These are phyloP conservation scores for Melanostoma scalare DNA, from an alignment of 2,888 invertebrate genomes.

Conservation along the genomic window DNA sequence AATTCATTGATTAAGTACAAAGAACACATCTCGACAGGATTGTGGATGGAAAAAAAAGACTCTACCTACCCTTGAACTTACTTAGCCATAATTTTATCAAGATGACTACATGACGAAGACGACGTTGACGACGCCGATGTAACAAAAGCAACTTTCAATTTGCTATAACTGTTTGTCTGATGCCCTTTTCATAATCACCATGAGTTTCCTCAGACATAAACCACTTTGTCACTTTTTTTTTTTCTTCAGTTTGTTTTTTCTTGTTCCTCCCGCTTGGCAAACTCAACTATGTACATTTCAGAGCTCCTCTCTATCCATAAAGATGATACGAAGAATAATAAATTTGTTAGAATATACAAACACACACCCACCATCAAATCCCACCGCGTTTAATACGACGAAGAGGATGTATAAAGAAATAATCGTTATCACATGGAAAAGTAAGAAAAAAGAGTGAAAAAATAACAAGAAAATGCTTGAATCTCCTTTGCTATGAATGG, in stretches of 20 bases:
- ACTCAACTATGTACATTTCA: not conserved
- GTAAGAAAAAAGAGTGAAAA: conserved; percentile 4
- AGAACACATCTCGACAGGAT: not conserved
- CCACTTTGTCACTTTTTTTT: conserved; percentile 34
- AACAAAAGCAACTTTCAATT: conserved; percentile 14
- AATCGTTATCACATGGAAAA: conserved; percentile 47
- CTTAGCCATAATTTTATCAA: conserved; percentile 24
- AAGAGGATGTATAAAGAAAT: conserved; percentile 56
- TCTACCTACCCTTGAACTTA: conserved; percentile 23
- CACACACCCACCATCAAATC: conserved; percentile 1
- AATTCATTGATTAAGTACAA: conserved; percentile 8
- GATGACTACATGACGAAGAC: not conserved
- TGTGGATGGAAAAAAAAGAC: not conserved
- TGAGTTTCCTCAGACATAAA: conserved; percentile 43
- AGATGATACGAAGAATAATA: conserved; percentile 33
- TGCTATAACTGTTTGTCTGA: conserved; percentile 26
- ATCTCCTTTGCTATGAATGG: conserved; percentile 44
- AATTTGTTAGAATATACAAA: conserved; percentile 33
- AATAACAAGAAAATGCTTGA: conserved; percentile 8
- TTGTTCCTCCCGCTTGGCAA: conserved; percentile 3
- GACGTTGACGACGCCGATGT: not conserved
- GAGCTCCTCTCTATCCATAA: conserved; percentile 1
- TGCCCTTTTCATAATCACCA: conserved; percentile 31
- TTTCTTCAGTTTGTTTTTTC: conserved; percentile 9
- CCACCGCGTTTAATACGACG: conserved; percentile 28